phyloP scores from a whole-genome alignment of 2,113 vertebrate genomes.

The Sander lucioperca region DNA sequence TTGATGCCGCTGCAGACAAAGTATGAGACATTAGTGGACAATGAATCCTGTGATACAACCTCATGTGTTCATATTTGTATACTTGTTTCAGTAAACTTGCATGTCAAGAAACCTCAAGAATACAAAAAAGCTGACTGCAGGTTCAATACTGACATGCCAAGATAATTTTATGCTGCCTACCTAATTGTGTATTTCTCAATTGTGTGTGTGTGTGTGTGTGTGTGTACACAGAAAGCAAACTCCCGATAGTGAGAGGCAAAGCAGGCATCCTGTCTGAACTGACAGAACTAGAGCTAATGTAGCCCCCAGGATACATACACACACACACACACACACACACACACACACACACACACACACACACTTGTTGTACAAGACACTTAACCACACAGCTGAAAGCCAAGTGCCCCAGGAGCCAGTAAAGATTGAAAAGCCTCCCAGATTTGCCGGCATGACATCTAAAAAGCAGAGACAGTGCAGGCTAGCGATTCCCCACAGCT shows the following conservation, averaged over 20 bases:
- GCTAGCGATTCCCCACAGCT: constrained; percentile 38
- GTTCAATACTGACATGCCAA: constrained; percentile 2
- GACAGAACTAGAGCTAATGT: constrained; percentile 72
- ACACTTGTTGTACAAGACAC: constrained; percentile 5
- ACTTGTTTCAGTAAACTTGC: constrained; percentile 5
- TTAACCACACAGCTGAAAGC: constrained; percentile 66
- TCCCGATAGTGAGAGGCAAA: constrained; percentile 60
- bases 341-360: constrained; percentile 12
- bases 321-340: constrained; percentile 18
- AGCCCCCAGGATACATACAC: constrained; percentile 62
- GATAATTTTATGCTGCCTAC: not conserved
- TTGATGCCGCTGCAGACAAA: constrained; percentile 50
- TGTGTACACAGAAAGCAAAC: constrained; percentile 9
- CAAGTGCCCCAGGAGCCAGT: constrained; percentile 55
- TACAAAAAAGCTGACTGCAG: not conserved
- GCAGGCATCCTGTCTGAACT: constrained; percentile 66
- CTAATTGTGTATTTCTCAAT: constrained; percentile 29
- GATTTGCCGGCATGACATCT: constrained; percentile 59
- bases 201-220: not conserved
- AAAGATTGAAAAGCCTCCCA: constrained; percentile 67
- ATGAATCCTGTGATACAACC: constrained; percentile 14
- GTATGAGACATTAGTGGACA: constrained; percentile 14
- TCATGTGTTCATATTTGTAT: constrained; percentile 1
- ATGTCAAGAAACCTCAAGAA: constrained; percentile 17
- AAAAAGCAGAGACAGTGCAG: constrained; percentile 41